Conservation (phyloP, 2,113 vertebrate genomes). For the Chamaetylas fuelleborni region DNA sequence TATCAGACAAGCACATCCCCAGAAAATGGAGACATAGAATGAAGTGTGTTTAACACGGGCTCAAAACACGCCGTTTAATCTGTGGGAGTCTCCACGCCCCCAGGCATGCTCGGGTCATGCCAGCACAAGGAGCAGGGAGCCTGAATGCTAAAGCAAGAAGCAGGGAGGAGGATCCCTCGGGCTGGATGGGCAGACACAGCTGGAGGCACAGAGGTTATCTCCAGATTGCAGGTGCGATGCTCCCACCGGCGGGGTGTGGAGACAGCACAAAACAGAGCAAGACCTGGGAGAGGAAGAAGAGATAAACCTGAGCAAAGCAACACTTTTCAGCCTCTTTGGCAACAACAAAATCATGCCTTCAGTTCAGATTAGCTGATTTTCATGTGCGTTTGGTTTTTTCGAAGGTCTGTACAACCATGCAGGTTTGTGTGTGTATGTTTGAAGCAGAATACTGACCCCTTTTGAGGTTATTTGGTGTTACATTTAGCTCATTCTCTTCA, state of each 20-base stretch:
- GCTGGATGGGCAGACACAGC: neutral
- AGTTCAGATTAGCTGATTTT: neutral
- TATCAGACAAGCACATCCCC: neutral
- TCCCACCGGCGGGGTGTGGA: fast-evolving
- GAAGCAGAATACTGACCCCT: neutral
- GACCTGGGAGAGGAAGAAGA: neutral
- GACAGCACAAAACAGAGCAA: fast-evolving
- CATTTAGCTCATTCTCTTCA: neutral
- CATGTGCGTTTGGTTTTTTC: neutral
- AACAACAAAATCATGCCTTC: neutral
- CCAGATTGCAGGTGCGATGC: neutral
- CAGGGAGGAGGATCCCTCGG: fast-evolving
- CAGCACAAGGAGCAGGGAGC: neutral
- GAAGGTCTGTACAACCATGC: neutral
- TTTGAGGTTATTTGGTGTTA: neutral
- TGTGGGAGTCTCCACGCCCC: neutral
- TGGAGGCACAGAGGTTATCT: neutral
- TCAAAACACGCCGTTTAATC: fast-evolving
- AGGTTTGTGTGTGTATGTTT: neutral
- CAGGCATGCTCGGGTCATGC: fast-evolving
- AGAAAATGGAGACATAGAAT: neutral
- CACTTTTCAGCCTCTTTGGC: neutral
- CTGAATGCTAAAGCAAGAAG: neutral
- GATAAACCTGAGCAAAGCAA: neutral
- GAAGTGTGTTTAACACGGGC: neutral